phyloP scores from a whole-genome alignment of 1,140 invertebrate genomes.

The Druon quercuslanigerum region DNA sequence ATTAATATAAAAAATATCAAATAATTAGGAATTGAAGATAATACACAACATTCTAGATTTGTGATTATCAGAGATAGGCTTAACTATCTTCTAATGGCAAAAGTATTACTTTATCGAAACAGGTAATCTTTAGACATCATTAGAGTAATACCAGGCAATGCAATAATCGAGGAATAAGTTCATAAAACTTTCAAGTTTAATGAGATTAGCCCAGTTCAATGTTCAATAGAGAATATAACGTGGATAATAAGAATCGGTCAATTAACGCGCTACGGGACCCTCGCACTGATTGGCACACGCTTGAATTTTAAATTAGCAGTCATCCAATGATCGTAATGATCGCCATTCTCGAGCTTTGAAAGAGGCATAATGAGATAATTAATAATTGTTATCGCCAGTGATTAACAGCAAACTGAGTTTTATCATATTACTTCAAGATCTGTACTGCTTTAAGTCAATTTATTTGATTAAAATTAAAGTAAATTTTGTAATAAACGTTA shows the following conservation, averaged over 20 bases:
- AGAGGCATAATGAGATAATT: slow-evolving; percentile 42
- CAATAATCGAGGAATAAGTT: background rate
- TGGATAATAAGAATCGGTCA: slow-evolving; percentile 28
- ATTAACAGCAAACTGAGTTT: no score
- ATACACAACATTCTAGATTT: no score
- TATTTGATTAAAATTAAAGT: no score
- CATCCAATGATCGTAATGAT: slow-evolving; percentile 35
- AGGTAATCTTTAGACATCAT: background rate
- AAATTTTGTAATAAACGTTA: no score
- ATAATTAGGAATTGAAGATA: no score
- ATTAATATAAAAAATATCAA: no score
- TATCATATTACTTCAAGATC: no score
- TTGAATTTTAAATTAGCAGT: slow-evolving; percentile 31
- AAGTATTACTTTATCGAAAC: background rate
- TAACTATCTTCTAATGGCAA: no score
- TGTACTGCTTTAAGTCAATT: no score
- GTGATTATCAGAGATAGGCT: no score
- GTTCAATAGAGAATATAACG: background rate
- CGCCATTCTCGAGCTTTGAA: slow-evolving; percentile 36
- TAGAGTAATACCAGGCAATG: background rate
- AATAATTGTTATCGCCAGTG: background rate
- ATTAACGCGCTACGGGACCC: slow-evolving; percentile 13
- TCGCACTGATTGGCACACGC: slow-evolving; percentile 47
- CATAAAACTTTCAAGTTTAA: background rate
- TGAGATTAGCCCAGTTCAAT: background rate